phyloP scores from a whole-genome alignment of 1,140 invertebrate species.

The Aphidius gifuensis region DNA sequence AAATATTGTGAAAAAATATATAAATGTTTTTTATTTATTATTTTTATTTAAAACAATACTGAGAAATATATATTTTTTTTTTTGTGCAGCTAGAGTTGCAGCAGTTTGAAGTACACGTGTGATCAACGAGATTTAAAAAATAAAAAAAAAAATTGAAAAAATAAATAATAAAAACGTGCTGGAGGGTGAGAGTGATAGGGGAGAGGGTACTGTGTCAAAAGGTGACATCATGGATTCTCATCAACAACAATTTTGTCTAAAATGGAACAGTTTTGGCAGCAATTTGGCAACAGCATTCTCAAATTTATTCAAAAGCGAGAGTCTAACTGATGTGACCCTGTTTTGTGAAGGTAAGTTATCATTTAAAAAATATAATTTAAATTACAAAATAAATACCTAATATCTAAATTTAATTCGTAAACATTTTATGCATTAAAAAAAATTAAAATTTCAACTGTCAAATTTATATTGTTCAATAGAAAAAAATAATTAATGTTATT shows the following conservation, averaged over 20 bases:
- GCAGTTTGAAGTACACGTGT: constrained; percentile 47
- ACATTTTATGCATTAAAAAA: neutral
- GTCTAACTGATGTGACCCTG: constrained; percentile 82
- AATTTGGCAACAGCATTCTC: constrained; percentile 84
- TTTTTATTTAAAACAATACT: neutral
- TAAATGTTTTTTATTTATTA: neutral
- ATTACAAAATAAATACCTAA: neutral
- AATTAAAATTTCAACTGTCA: neutral
- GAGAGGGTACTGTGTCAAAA: constrained; percentile 44
- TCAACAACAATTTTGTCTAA: constrained; percentile 86
- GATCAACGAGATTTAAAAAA: constrained; percentile 36
- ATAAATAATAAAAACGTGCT: constrained; percentile 32
- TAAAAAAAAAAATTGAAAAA: too few species aligned
- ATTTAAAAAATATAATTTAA: neutral
- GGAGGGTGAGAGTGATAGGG: constrained; percentile 46
- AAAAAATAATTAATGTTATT: neutral
- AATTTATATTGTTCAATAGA: too few species aligned
- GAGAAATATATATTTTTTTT: constrained; percentile 6
- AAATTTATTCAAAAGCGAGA: constrained; percentile 85
- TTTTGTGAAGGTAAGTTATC: constrained; percentile 80
- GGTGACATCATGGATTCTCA: constrained; percentile 72
- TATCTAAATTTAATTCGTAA: neutral
- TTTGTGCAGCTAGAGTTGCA: constrained; percentile 42
- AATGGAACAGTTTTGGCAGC: constrained; percentile 88
- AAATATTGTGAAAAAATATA: neutral